phyloP scores from a whole-genome alignment of 53 echinoderm and acorn worm genomes.

The Henricia sp. region DNA sequence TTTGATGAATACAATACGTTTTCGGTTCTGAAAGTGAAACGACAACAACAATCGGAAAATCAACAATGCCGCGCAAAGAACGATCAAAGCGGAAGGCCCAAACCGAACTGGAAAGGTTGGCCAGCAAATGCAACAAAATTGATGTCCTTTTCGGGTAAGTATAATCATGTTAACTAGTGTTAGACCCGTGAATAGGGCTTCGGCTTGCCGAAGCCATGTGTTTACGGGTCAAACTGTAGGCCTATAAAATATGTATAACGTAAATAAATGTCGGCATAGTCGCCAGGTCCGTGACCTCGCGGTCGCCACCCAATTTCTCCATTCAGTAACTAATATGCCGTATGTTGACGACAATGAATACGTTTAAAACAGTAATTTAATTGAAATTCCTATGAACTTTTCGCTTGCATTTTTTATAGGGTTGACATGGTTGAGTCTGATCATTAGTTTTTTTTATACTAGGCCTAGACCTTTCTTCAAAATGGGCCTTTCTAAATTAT shows the following conservation, averaged over 20 bases:
- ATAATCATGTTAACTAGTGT: not conserved
- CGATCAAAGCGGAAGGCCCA: not conserved
- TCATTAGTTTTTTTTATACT: not conserved
- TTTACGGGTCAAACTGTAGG: not conserved
- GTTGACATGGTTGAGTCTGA: not conserved
- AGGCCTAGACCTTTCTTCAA: not conserved
- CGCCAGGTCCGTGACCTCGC: too few relatives aligned
- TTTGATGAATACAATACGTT: not conserved
- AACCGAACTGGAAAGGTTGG: not conserved
- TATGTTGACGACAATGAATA: not conserved
- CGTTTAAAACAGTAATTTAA: not conserved
- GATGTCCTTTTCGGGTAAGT: conserved; percentile 17
- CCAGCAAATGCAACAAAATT: not conserved
- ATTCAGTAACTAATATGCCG: too few relatives aligned
- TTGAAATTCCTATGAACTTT: not conserved
- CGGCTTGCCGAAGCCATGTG: too few relatives aligned
- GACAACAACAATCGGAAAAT: not conserved
- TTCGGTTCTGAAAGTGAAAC: not conserved
- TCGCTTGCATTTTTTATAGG: not conserved
- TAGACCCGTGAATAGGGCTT: not conserved
- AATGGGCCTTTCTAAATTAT: too few relatives aligned
- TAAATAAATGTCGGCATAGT: not conserved
- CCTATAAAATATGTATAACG: not conserved
- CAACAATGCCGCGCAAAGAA: conserved; percentile 7
- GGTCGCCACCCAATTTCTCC: too few relatives aligned